Conservation (phyloP, 1,140 invertebrate species). For the Frieseomelitta varia region DNA sequence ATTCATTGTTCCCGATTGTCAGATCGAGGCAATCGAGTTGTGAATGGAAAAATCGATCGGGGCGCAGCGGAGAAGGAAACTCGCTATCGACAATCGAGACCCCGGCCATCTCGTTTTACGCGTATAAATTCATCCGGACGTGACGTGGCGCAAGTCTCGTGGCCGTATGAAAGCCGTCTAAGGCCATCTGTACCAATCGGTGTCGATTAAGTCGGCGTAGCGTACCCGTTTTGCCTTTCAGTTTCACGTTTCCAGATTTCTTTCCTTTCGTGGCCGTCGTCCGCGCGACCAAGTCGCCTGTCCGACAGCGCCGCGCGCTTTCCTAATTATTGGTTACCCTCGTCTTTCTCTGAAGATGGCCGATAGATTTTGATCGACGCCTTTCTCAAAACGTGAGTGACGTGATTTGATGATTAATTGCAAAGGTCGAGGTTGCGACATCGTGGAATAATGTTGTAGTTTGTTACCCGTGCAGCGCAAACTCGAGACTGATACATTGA, state of each 20-base stretch:
- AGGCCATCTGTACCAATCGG: conserved; percentile 78
- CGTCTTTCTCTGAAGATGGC: background rate
- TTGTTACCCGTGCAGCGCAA: background rate
- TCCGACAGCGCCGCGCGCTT: background rate
- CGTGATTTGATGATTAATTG: background rate
- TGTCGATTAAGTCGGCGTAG: conserved; percentile 71
- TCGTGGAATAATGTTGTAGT: background rate
- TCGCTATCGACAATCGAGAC: conserved; percentile 71
- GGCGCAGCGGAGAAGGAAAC: conserved; percentile 69
- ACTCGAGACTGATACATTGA: background rate
- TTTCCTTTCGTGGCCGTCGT: background rate
- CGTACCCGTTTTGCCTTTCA: conserved; percentile 59
- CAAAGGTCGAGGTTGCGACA: background rate
- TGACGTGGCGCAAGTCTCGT: conserved; percentile 75
- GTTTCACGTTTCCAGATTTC: conserved; percentile 69
- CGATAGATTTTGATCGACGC: background rate
- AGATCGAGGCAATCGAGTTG: too few relatives aligned
- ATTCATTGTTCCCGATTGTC: too few relatives aligned
- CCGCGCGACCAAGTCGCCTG: conserved; percentile 15
- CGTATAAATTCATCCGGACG: conserved; percentile 81
- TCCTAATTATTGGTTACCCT: conserved; percentile 1
- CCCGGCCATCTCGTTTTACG: conserved; percentile 75
- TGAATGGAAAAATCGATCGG: background rate
- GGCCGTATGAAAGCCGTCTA: conserved; percentile 67
- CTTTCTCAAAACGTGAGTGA: background rate